Evolutionary conservation across 1,140 invertebrate species (phyloP).

Genomic region (Drosophila orena): DNA sequence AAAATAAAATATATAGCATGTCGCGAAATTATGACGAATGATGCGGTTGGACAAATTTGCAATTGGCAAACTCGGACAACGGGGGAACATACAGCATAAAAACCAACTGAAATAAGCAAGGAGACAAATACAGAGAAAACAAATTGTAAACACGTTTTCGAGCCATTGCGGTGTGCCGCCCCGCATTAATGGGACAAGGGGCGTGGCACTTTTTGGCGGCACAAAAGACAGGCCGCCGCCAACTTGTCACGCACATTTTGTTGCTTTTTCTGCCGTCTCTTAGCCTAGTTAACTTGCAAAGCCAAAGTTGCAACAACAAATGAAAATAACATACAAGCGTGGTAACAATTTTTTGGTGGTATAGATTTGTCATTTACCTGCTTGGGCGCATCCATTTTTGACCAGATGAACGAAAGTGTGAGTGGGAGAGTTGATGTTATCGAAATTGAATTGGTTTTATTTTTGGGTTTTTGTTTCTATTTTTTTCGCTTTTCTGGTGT

Average conservation of each 20-base stretch:
- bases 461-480: conserved; percentile 8
- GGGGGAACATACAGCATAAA: conserved; percentile 30
- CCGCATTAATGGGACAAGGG: conserved; percentile 42
- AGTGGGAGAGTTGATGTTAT: conserved; percentile 15
- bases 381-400: conserved; percentile 72
- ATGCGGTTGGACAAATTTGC: conserved; percentile 47
- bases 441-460: conserved; percentile 34
- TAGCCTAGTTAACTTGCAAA: conserved; percentile 71
- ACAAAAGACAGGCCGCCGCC: conserved; percentile 64
- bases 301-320: conserved; percentile 45
- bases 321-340: conserved; percentile 30
- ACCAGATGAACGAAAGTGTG: conserved; percentile 30
- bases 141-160: conserved; percentile 74
- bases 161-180: conserved; percentile 41
- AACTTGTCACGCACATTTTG: conserved; percentile 74
- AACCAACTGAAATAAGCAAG: conserved; percentile 37
- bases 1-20: conserved; percentile 17
- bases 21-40: conserved; percentile 43
- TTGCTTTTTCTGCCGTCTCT: conserved; percentile 43
- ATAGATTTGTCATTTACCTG: conserved; percentile 69
- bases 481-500: conserved; percentile 14
- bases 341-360: conserved; percentile 40
- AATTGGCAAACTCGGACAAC: conserved; percentile 17
- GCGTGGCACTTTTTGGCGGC: conserved; percentile 50
- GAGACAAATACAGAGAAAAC: conserved; percentile 36